Evolutionary conservation across 2,888 invertebrate species (phyloP), one percentile per base, ranked within the genome.

Genomic region (Iphiclides podalirius): DNA sequence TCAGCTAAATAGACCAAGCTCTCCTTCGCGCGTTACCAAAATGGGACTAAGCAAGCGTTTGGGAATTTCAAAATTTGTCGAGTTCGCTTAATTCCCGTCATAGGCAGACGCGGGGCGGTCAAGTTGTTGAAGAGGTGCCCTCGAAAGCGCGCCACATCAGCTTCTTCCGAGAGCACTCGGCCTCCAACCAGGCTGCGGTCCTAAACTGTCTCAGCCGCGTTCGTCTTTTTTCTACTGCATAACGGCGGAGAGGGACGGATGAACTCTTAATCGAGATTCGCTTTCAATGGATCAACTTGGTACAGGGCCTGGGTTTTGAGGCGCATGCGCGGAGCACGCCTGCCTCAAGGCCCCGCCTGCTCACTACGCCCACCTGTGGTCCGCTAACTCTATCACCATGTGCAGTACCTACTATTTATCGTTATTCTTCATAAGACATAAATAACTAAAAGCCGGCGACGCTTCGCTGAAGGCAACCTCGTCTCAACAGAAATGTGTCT

Each of bases 291-390:
- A 59, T 59, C 55, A 62, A 60, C 57, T 56, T 53, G 57, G 63
- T 59, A 53, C 55, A 59, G 56, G 68, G 67, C 62, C 63, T 58
- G 49, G 57, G 58, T 63, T 64, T 60, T 52, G 63, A 52, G 53
- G 73, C 87, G 87, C 87, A 85, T 85, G 87, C 87, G 86, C 70
- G 61, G 48, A 61, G 53, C 72, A 75, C 85, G 84, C 84, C 85
- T 77, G 77, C 66, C 66, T 67, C 53, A 52, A 64, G 66, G 75
- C 83, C 67, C 84, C 86, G 80, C 85, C 87, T 76, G 79, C 61
- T 67, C 60, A 62, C 58, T 57, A 80, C 87, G 85, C 86, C 86
- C 86, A 86, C 84, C 83, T 83, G 84, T 83, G 74, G 79, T 67
- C 52, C 34, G 52, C 72, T 72, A 65, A 53, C 63, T 55, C 66